phyloP scores from a whole-genome alignment of 2,113 vertebrate species.

The Agapornis roseicollis region DNA sequence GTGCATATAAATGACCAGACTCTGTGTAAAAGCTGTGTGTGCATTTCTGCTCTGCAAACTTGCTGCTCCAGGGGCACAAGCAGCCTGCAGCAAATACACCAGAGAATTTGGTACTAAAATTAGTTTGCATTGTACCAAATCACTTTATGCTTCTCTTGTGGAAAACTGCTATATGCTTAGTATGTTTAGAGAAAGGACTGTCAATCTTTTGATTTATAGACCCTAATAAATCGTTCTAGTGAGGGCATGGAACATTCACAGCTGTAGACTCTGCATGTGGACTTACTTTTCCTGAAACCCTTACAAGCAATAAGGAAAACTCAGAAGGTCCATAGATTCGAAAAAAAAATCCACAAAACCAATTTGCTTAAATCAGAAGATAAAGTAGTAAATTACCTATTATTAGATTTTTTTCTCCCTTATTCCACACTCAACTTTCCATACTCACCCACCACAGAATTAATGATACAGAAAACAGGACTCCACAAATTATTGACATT shows the following conservation, averaged over 20 bases:
- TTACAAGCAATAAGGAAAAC: background rate
- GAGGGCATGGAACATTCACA: background rate
- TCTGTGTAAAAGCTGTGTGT: background rate
- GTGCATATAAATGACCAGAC: background rate
- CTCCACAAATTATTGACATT: background rate
- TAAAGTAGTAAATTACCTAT: background rate
- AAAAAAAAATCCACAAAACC: background rate
- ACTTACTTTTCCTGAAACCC: background rate
- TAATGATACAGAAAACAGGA: background rate
- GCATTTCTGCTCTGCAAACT: background rate
- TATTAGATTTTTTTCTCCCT: background rate
- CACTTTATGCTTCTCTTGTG: background rate
- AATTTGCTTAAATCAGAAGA: background rate
- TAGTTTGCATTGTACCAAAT: background rate
- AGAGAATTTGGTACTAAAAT: background rate
- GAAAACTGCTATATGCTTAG: conserved; percentile 19
- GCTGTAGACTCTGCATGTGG: background rate
- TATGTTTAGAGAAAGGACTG: background rate
- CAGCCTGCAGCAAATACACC: background rate
- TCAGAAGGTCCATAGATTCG: background rate
- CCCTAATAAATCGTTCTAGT: background rate
- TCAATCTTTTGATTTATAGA: conserved; percentile 21
- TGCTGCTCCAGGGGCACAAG: background rate
- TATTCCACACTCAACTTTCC: background rate
- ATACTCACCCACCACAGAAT: background rate